phyloP scores from a whole-genome alignment of 2,797 vertebrate species.

The Sciurus carolinensis region DNA sequence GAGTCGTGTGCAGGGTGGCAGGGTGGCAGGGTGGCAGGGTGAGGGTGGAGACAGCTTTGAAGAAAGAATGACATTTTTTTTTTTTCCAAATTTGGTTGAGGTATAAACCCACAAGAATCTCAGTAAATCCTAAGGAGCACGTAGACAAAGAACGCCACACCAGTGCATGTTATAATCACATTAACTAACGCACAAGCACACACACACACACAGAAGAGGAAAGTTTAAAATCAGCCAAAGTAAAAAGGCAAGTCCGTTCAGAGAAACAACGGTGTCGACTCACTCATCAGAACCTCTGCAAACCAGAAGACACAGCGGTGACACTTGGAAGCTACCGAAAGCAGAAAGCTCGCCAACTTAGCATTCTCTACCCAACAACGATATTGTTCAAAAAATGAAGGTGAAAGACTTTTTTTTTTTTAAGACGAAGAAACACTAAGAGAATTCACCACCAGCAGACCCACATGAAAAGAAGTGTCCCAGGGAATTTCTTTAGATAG shows the following conservation, averaged over 20 bases:
- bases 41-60: neutral
- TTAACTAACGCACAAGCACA: neutral
- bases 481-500: neutral
- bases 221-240: neutral
- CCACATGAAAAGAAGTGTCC: neutral
- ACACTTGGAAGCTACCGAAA: neutral
- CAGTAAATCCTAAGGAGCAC: neutral
- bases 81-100: neutral
- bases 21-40: too few relatives aligned
- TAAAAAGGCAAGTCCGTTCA: neutral
- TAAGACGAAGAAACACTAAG: slow-evolving; percentile 2
- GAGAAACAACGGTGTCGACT: neutral
- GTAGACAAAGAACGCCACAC: neutral
- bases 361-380: slow-evolving; percentile 3
- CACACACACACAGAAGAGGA: neutral
- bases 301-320: neutral
- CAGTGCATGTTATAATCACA: neutral
- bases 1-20: too few relatives aligned
- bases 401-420: neutral
- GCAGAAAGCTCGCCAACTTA: neutral
- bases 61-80: neutral
- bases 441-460: neutral
- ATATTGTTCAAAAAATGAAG: slow-evolving; percentile 19
- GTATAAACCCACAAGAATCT: neutral
- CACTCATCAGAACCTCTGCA: neutral